Percentiles rank a stretch among this genome's conserved stretches.
These are phyloP conservation scores for Calypte anna DNA, from an alignment of 2,113 vertebrate species.

Conservation along the genomic window DNA sequence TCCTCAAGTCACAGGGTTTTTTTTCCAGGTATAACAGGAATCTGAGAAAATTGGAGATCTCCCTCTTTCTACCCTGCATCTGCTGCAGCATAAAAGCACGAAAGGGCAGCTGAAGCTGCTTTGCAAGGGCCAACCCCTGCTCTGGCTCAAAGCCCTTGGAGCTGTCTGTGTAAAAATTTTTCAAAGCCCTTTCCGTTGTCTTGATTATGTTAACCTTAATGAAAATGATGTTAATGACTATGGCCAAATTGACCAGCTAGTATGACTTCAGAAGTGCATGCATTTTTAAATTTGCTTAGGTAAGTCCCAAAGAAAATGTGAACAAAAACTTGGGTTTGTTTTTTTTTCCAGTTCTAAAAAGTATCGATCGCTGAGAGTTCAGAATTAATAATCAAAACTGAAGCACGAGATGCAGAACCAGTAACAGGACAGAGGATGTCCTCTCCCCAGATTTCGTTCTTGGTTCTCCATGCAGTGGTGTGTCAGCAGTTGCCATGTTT, in stretches of 20 bases:
- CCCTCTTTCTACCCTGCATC: background rate
- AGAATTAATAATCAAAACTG: background rate
- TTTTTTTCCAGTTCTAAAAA: background rate
- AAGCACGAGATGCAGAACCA: background rate
- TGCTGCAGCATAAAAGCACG: background rate
- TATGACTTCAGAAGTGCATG: background rate
- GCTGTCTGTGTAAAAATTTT: background rate
- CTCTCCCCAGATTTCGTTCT: background rate
- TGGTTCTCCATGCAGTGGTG: accelerated
- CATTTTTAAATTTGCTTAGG: background rate
- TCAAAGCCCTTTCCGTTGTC: background rate
- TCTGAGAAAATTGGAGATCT: background rate
- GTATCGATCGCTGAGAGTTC: background rate
- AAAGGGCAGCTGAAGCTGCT: background rate
- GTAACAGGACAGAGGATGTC: background rate
- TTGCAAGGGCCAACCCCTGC: background rate
- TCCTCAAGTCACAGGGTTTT: background rate
- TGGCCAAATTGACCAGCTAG: background rate
- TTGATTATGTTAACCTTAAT: background rate
- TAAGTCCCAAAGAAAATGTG: background rate
- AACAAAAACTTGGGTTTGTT: too few species aligned
- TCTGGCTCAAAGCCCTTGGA: background rate
- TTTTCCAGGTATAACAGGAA: constrained; percentile 27
- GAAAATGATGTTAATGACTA: background rate
- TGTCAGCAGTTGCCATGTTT: background rate